These are phyloP conservation scores for Nasonia vitripennis DNA, from an alignment of 1,140 invertebrate species.

Conservation along the genomic window DNA sequence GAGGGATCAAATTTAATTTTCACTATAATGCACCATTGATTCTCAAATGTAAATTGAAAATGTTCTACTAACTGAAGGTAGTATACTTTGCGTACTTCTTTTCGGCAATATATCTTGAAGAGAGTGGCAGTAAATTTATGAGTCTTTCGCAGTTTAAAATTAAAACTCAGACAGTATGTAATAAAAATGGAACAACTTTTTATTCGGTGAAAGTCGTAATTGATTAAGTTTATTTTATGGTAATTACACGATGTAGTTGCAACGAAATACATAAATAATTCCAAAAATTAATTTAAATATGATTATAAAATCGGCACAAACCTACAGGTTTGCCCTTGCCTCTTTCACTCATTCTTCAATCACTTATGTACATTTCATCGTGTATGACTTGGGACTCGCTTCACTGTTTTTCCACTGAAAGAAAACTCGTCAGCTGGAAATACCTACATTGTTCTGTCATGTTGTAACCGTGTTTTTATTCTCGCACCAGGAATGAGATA, in stretches of 20 bases:
- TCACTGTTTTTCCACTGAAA: constrained; percentile 7
- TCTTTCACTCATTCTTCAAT: not conserved
- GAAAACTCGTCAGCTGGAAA: constrained; percentile 30
- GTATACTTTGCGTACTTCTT: no score
- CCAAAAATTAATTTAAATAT: not conserved
- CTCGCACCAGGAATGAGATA: constrained; percentile 32
- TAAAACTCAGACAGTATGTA: not conserved
- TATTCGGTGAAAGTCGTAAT: not conserved
- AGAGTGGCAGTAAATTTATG: no score
- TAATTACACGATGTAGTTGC: not conserved
- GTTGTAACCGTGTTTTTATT: not conserved
- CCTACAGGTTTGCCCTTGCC: not conserved
- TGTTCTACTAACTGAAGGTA: no score
- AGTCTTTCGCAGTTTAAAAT: no score
- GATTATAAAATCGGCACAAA: not conserved
- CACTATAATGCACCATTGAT: no score
- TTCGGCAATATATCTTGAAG: no score
- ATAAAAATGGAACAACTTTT: not conserved
- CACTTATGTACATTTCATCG: not conserved
- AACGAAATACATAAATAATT: not conserved
- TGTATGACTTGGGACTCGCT: not conserved
- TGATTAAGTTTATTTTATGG: not conserved
- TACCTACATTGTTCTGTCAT: not conserved
- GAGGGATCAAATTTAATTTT: no score
- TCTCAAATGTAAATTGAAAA: no score